These are phyloP conservation scores for Ceriagrion tenellum DNA, from an alignment of 2,888 invertebrate species.

Conservation along the genomic window DNA sequence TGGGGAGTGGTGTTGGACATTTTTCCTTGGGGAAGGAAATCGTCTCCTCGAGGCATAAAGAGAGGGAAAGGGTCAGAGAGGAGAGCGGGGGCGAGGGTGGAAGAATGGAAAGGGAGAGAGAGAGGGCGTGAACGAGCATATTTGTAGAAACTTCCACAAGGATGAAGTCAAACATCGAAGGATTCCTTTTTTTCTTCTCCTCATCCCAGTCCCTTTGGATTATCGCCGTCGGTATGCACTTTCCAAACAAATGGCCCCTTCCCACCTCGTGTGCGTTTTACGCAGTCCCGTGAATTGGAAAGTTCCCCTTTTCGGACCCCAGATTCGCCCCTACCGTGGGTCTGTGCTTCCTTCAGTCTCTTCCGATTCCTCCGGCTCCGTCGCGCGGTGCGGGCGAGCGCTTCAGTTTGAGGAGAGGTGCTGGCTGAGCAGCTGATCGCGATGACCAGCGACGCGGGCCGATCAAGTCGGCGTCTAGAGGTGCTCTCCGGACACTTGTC, in stretches of 20 bases:
- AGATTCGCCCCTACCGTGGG: background rate
- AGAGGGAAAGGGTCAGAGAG: background rate
- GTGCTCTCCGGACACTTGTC: background rate
- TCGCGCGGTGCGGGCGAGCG: background rate
- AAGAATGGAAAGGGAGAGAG: background rate
- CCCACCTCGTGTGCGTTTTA: background rate
- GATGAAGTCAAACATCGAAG: background rate
- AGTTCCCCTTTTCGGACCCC: background rate
- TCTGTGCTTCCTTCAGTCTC: background rate
- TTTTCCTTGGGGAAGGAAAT: background rate
- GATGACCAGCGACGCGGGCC: background rate
- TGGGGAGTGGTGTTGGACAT: background rate
- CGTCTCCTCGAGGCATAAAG: background rate
- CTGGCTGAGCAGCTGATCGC: background rate
- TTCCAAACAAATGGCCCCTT: background rate
- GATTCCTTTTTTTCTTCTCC: background rate
- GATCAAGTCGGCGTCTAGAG: background rate
- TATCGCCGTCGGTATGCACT: background rate
- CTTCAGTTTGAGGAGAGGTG: background rate
- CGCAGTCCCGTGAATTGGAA: constrained; percentile 21
- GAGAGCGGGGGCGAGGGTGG: background rate
- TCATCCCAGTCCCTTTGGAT: background rate
- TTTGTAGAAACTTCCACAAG: constrained; percentile 16
- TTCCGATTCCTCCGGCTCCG: background rate
- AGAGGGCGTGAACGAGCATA: constrained; percentile 17